Evolutionary conservation across 2,888 invertebrate genomes (phyloP), one percentile per base, ranked within the genome.

Genomic region (Drosophila nigritarsus): DNA sequence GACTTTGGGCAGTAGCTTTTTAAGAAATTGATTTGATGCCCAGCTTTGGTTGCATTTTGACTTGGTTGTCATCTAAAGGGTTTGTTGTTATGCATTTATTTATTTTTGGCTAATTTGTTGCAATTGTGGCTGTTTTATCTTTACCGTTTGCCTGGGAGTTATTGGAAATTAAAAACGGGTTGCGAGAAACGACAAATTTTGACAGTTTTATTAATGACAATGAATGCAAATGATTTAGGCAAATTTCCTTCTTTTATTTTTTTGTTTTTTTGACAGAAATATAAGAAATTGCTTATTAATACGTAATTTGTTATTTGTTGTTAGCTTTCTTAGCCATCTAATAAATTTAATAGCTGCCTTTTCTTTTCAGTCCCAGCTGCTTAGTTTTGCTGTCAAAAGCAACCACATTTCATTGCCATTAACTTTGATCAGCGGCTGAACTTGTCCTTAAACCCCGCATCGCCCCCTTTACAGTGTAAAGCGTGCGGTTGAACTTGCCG

Each of bases 401-500:
- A 49, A 50, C 53, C 59, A 34, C 59, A 75, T 48, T 60, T 73
- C 58, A 72, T 65, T 60, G 73, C n/a, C 60, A 53, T 30, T 30
- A 48, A 9, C 34, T 58, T 56, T 18, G 36, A 38, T 38, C 13
- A 24, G 42, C 15, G 42, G n/a, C 6, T 63, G 38, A 68, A 74
- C 54, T 74, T 74, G 38, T 30, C 9, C 38, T n/a, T 38, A 34
- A 27, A 27, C 8, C 1, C 1, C 15, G 15, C 18, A 27, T 15
- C 27, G 3, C 27, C 18, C 27, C 51, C 67, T 18, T 63, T 53
- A 30, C 50, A 11, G 8, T 34, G 30, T n/a, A n/a, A n/a, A n/a
- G n/a, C n/a, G n/a, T n/a, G 75, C 40, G 75, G 68, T 75, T 75
- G 38, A 73, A 77, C 78, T 69, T 78, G 77, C 78, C 79, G 74